Evolutionary conservation across 2,888 invertebrate species (phyloP), one percentile per base, ranked within the genome.

Genomic region (Heliconius ismenius): DNA sequence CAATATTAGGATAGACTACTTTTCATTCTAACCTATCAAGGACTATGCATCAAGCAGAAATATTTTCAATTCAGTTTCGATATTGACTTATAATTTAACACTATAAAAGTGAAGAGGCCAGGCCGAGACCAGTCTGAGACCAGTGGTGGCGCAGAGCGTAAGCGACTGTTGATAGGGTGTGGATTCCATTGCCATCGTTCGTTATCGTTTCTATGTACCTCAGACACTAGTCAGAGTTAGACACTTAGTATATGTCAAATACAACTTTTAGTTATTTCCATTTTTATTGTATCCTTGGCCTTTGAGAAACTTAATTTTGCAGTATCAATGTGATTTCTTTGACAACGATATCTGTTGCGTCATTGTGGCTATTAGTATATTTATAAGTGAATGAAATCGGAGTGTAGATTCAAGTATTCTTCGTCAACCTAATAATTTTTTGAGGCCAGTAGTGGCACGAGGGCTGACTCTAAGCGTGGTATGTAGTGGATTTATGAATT

Each of bases 231-330:
- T 43, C 43, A 43, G 18, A 18, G 49, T 49, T 15, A 49, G 49
- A 18, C 18, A 49, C 7, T 49, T 49, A 49, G 18, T 4, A 18
- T 15, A 49, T 49, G 49, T 49, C 49, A 6, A 15, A 18, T 2
- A 18, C 49, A 49, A 49, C 7, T 49, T 49, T 49, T 49, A 21
- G 7, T 49, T 49, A 21, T 49, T 49, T 49, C 18, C 49, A 65
- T 65, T 65, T 67, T 43, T 67, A 43, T 67, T 43, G 39, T 15
- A 6, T 15, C 24, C 67, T 67, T 67, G 67, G 43, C 39, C n/a
- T 67, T 67, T 24, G 18, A 24, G 39, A 67, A 67, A 39, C 24
- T 39, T n/a, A 67, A 67, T 39, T 39, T 67, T 67, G 67, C 67
- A 67, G 24, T 67, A 43, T 24, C 9, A n/a, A 43, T 11, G n/a